Evolutionary conservation across 2,888 invertebrate genomes (phyloP).

Genomic region (Chloroclysta siterata): DNA sequence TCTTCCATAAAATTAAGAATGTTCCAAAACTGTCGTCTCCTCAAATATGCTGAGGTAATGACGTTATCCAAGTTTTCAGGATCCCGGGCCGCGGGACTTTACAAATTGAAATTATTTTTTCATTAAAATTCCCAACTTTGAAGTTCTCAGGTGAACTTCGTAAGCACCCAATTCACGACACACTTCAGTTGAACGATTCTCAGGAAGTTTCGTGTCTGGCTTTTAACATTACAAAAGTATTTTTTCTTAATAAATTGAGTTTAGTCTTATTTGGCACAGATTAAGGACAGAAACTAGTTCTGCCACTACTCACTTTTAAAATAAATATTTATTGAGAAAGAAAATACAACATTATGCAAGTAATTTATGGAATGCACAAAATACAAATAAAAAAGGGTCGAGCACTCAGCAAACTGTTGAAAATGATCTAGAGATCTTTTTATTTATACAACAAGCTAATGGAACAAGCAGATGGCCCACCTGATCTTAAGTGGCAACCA

Average conservation of each 20-base stretch:
- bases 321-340: too few relatives aligned
- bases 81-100: conserved; percentile 60
- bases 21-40: conserved; percentile 63
- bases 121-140: conserved; percentile 74
- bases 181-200: conserved; percentile 64
- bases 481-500: too few relatives aligned
- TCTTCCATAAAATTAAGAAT: conserved; percentile 50
- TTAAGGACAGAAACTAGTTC: neutral
- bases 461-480: too few relatives aligned
- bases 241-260: conserved; percentile 15
- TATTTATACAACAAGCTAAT: too few relatives aligned
- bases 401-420: too few relatives aligned
- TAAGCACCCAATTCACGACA: conserved; percentile 68
- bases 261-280: neutral
- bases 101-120: conserved; percentile 84
- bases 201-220: conserved; percentile 54
- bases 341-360: too few relatives aligned
- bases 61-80: conserved; percentile 60
- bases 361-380: too few relatives aligned
- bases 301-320: neutral
- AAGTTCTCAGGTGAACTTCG: conserved; percentile 73
- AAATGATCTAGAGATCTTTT: too few relatives aligned
- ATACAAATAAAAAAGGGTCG: too few relatives aligned
- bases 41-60: conserved; percentile 77
- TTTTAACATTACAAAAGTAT: conserved; percentile 1